phyloP scores from a whole-genome alignment of 2,888 invertebrate species.

The Volucella zonaria region DNA sequence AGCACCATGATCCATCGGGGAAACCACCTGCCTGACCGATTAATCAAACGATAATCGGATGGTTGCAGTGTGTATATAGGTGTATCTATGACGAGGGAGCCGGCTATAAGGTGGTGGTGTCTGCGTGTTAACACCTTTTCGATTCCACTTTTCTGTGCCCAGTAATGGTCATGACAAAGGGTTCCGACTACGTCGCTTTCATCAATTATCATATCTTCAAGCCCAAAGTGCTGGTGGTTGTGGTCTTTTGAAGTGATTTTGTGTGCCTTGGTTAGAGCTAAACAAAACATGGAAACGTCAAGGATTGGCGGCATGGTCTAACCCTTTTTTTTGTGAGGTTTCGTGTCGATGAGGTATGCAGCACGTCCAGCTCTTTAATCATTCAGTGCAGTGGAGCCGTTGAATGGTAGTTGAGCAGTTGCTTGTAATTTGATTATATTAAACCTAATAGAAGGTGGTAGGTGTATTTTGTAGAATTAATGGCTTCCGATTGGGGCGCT shows the following conservation, averaged over 20 bases:
- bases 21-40: slow-evolving; percentile 66
- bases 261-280: slow-evolving; percentile 56
- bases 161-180: slow-evolving; percentile 70
- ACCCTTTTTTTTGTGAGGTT: slow-evolving; percentile 43
- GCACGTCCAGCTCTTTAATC: slow-evolving; percentile 64
- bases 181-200: slow-evolving; percentile 60
- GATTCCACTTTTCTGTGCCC: slow-evolving; percentile 52
- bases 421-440: slow-evolving; percentile 71
- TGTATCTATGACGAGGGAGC: slow-evolving; percentile 51
- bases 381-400: slow-evolving; percentile 19
- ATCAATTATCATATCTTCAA: slow-evolving; percentile 60
- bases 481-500: slow-evolving; percentile 64
- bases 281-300: slow-evolving; percentile 71
- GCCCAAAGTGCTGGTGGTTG: slow-evolving; percentile 12
- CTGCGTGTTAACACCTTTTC: slow-evolving; percentile 72
- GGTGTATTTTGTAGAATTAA: slow-evolving; percentile 49
- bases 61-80: slow-evolving; percentile 60
- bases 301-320: slow-evolving; percentile 63
- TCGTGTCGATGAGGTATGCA: slow-evolving; percentile 38
- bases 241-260: slow-evolving; percentile 59
- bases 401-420: slow-evolving; percentile 48
- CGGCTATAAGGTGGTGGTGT: slow-evolving; percentile 54
- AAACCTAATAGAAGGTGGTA: slow-evolving; percentile 48
- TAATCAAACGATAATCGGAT: slow-evolving; percentile 70
- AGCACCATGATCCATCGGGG: slow-evolving; percentile 24